These are phyloP conservation scores for Eumeta japonica DNA, from an alignment of 1,140 invertebrate species.

Conservation along the genomic window DNA sequence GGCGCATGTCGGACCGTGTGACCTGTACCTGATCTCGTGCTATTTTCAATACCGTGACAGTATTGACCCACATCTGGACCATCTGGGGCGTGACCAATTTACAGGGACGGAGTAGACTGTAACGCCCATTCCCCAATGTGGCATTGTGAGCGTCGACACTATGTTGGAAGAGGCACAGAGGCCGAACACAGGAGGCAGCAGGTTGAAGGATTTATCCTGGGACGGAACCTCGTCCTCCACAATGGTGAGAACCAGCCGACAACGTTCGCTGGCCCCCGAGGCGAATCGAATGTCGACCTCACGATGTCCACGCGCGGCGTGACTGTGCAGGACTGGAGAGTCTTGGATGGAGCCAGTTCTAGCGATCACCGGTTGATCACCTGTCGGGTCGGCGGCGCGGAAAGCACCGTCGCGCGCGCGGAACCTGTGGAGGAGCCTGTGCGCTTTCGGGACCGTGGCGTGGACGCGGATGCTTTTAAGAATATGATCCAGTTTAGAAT, in stretches of 20 bases:
- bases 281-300: conserved; percentile 20
- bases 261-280: conserved; percentile 15
- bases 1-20: not conserved
- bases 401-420: no score
- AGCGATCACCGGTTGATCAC: no score
- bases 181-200: not conserved
- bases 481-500: no score
- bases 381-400: no score
- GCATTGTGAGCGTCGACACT: conserved; percentile 8
- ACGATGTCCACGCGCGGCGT: conserved; percentile 11
- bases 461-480: no score
- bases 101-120: conserved; percentile 7
- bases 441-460: no score
- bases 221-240: not conserved
- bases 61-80: conserved; percentile 6
- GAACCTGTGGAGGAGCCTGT: no score
- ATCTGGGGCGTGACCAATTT: conserved; percentile 4
- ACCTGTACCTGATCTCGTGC: conserved; percentile 6
- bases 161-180: not conserved
- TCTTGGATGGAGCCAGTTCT: conserved; percentile 9
- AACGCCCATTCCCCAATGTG: conserved; percentile 22
- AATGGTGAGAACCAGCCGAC: conserved; percentile 11
- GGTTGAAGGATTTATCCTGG: conserved; percentile 14
- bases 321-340: conserved; percentile 8
- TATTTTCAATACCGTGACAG: conserved; percentile 13